Evolutionary conservation across 2,888 invertebrate genomes (phyloP).

Genomic region (Nysson spinosus): DNA sequence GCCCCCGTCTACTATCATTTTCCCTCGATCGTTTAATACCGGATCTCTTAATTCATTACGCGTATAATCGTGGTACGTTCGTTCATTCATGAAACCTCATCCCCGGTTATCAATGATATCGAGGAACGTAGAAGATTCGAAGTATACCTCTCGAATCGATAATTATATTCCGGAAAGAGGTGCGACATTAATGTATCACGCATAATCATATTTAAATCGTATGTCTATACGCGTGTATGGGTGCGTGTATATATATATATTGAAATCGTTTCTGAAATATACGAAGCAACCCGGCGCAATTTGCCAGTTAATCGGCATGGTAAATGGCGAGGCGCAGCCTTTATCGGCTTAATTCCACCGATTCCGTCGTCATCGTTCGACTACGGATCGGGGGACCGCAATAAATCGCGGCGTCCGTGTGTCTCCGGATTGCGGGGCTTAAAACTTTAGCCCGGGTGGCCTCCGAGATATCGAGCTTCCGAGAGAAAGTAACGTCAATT

Average conservation of each 20-base stretch:
- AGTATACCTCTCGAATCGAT: too few species aligned
- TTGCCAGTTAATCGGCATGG: conserved; percentile 22
- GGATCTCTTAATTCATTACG: background rate
- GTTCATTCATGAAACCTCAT: too few species aligned
- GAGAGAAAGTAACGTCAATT: conserved; percentile 65
- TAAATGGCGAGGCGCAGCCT: conserved; percentile 17
- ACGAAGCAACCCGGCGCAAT: conserved; percentile 2
- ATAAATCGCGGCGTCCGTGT: conserved; percentile 18
- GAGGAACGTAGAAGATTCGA: background rate
- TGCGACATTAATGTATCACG: too few species aligned
- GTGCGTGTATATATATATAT: too few species aligned
- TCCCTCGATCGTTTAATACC: background rate
- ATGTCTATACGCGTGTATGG: too few species aligned
- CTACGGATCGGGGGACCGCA: conserved; percentile 1
- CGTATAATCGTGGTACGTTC: too few species aligned
- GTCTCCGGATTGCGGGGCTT: conserved; percentile 5
- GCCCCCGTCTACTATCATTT: background rate
- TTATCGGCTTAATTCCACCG: conserved; percentile 25
- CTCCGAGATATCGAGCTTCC: conserved; percentile 57
- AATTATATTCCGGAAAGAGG: too few species aligned
- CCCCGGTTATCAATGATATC: too few species aligned
- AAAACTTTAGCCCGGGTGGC: conserved; percentile 45
- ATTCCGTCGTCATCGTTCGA: conserved; percentile 9
- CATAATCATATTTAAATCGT: too few species aligned
- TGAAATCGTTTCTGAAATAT: too few species aligned